Evolutionary conservation across 2,113 vertebrate genomes (phyloP).

Genomic region (Catagonus wagneri): DNA sequence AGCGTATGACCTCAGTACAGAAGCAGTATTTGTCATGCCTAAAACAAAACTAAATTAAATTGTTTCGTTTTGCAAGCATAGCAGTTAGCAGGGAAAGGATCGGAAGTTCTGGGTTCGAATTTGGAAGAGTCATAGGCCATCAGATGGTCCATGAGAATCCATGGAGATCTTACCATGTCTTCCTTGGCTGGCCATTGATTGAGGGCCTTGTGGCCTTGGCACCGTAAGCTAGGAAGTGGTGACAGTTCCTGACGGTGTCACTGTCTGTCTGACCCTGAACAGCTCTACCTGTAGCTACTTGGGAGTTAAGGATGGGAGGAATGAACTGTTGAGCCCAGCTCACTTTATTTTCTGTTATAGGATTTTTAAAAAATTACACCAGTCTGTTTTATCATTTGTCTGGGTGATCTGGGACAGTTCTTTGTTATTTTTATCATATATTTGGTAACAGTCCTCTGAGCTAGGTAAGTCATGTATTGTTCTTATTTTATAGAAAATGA

Average conservation of each 20-base stretch:
- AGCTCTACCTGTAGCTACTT: not conserved
- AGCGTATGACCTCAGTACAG: not conserved
- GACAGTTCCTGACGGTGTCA: fast-evolving
- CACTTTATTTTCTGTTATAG: not conserved
- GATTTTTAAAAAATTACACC: not conserved
- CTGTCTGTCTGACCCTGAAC: not conserved
- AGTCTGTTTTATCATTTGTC: not conserved
- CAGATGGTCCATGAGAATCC: not conserved
- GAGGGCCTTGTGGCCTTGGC: not conserved
- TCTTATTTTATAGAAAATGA: not conserved
- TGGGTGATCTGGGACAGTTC: not conserved
- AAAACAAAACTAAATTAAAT: not conserved
- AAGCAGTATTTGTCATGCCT: not conserved
- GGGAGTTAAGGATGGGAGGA: not conserved
- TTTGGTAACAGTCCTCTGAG: not conserved
- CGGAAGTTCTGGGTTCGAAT: not conserved
- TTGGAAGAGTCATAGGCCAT: not conserved
- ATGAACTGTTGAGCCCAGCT: too few relatives aligned
- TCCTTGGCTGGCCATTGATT: not conserved
- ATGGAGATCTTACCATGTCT: fast-evolving
- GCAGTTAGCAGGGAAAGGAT: not conserved
- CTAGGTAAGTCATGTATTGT: not conserved
- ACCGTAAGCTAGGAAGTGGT: not conserved
- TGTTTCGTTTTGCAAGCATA: not conserved
- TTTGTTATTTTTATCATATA: not conserved